Evolutionary conservation across 2,797 vertebrate genomes (phyloP).

Genomic region (Xerus rutilus): DNA sequence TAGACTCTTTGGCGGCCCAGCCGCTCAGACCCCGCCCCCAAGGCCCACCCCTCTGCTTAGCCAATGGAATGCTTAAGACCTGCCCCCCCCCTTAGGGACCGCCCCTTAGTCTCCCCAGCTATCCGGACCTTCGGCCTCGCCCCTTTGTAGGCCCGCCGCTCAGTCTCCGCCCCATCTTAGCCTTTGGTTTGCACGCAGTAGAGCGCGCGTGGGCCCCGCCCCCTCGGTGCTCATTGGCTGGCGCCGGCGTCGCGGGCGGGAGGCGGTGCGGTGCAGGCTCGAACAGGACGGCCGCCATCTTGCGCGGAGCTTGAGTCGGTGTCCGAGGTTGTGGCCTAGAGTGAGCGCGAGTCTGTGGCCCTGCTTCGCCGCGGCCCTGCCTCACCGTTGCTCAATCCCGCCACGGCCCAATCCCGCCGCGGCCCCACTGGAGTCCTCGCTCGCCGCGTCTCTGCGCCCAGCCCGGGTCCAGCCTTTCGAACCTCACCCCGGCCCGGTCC

Average conservation of each 20-base stretch:
- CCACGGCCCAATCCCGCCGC: neutral
- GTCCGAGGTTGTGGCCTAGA: neutral
- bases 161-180: neutral
- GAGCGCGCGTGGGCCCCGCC: neutral
- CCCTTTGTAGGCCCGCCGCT: neutral
- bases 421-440: neutral
- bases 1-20: rapidly evolving
- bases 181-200: neutral
- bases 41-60: neutral
- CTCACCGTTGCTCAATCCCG: neutral
- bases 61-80: slow-evolving; percentile 13
- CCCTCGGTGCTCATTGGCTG: slow-evolving; percentile 85
- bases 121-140: neutral
- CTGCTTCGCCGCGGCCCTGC: neutral
- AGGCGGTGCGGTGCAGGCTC: slow-evolving; percentile 87
- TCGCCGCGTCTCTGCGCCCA: neutral
- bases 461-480: neutral
- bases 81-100: neutral
- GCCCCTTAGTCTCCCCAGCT: neutral
- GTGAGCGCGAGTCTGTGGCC: neutral
- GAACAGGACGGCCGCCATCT: slow-evolving; percentile 90
- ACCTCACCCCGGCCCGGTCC: slow-evolving; percentile 74
- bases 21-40: neutral
- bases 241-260: slow-evolving; percentile 88
- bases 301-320: slow-evolving; percentile 76